Evolutionary conservation across 30 jellyfish, hydroid and myxozoan species (phyloP), one percentile per base, ranked within the genome.

Genomic region (Aurelia sp.): DNA sequence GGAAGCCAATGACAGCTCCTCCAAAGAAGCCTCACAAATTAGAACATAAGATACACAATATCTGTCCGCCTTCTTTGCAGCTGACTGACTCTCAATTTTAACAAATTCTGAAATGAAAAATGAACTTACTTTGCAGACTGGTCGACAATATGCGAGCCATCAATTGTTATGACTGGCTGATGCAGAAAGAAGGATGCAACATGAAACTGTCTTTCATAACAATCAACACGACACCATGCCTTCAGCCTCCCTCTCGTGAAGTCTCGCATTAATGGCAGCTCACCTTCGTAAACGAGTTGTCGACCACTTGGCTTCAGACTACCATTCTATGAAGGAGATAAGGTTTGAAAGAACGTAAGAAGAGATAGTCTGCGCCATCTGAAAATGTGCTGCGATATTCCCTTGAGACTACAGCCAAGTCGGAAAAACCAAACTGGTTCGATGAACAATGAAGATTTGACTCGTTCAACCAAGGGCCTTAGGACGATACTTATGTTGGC

Each of bases 201-300:
- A 68, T 93, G 98, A 73, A 68, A 82, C 64, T 93, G 98, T 60
- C 98, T 86, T 66, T 93, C 98, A 72, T 76, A 93, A 60, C 98
- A 93, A 65, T 93, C 97, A 22, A 93, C 89, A 18, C 97, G 93
- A 73, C 98, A 93, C 98, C 98, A 93, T 6, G 97, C 97, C 66
- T 96, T 76, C 51, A 55, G 78, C 21, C 96, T 52, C 30, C 93
- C 78, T 18, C 96, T 60, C 3, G 93, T 74, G 67, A 93, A 93
- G 73, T 88, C 93, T 15, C 96, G 72, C 71, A 71, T 78, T 69
- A 93, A 58, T 40, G 96, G 97, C 12, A 79, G 71, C 21, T 79
- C 89, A 1, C 89, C 89, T 66, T 48, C 23, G 80, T 79, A 79
- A 6, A 64, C 64, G 3, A 41, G 68, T 16, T 62, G 48, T 7